Evolutionary conservation across 2,797 vertebrate genomes (phyloP), one percentile per base, ranked within the genome.

Genomic region (Xiphorhynchus erythropygius): DNA sequence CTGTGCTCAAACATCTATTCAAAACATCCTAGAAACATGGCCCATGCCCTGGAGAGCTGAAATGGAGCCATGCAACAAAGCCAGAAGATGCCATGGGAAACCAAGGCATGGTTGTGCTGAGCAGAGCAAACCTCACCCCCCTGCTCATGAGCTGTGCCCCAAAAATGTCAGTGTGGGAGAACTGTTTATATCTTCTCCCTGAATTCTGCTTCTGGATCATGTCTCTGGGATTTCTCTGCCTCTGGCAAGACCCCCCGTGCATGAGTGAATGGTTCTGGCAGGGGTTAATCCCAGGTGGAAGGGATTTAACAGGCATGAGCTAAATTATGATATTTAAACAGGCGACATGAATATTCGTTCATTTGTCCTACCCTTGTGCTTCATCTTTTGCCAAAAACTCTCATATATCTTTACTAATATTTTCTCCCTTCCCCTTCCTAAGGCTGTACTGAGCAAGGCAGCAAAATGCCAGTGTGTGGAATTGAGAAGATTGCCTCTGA

Each of bases 101-200:
- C 37, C 25, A 52, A 75, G 46, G 46, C 67, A 64, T 0, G 3
- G 11, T 13, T 35, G 7, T 1, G 1, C 7, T 4, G 5, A 69
- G 55, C 35, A 69, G 30, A 73, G 47, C 30, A 77, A 90, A 63
- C 28, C 11, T 25, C 23, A 24, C 24, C 13, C 63, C 63, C 35
- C 28, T 18, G 4, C 47, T 80, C 8, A 0, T 35, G 46, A 69
- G 25, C 2, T 7, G 18, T 33, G 55, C 1, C 7, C 6, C 1
- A 3, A 27, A 49, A 55, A 27, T 7, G 1, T 25, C 2, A 82
- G 3, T 22, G 14, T 7, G 44, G 46, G 52, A 37, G 10, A 18
- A 60, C 3, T 39, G 13, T 52, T 86, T 44, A 1, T 7, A 39
- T 18, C 37, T 67, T 67, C 27, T 13, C 32, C 42, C n/a, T 41